Evolutionary conservation across 2,797 vertebrate genomes (phyloP).

Genomic region (Percopsis omiscomaycus): DNA sequence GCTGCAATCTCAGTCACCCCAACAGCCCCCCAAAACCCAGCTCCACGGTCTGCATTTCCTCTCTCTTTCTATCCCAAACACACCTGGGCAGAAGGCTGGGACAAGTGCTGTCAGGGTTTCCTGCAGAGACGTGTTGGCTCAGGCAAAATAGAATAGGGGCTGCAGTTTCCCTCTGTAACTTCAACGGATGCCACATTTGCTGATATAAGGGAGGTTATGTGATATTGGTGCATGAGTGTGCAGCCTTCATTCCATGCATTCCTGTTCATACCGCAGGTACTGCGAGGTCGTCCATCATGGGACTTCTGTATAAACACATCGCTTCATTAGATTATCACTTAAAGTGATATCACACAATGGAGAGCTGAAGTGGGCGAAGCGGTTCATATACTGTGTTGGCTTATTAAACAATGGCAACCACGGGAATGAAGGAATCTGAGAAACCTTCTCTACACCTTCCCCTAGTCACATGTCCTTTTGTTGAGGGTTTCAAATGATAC

Average conservation of each 20-base stretch:
- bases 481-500: too few species aligned
- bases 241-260: slow-evolving; percentile 39
- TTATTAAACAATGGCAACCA: slow-evolving; percentile 5
- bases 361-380: background rate
- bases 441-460: too few species aligned
- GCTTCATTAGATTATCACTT: slow-evolving; percentile 54
- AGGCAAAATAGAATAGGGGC: too few species aligned
- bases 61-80: slow-evolving; percentile 54
- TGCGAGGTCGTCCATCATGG: slow-evolving; percentile 24
- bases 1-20: slow-evolving; percentile 37
- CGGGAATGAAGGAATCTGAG: background rate
- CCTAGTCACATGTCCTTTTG: too few species aligned
- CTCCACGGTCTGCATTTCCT: slow-evolving; percentile 2
- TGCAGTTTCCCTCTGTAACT: too few species aligned
- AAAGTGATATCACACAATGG: slow-evolving; percentile 18
- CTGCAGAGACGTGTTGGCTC: slow-evolving; percentile 21
- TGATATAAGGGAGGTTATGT: too few species aligned
- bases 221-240: too few species aligned
- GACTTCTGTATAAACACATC: slow-evolving; percentile 26
- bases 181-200: too few species aligned
- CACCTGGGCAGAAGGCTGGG: slow-evolving; percentile 62
- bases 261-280: slow-evolving; percentile 27
- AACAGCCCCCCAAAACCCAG: slow-evolving; percentile 12
- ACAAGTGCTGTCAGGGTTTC: slow-evolving; percentile 52
- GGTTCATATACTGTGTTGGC: slow-evolving; percentile 8